Evolutionary conservation across 2,797 vertebrate genomes (phyloP).

Genomic region (Poecile montanus): DNA sequence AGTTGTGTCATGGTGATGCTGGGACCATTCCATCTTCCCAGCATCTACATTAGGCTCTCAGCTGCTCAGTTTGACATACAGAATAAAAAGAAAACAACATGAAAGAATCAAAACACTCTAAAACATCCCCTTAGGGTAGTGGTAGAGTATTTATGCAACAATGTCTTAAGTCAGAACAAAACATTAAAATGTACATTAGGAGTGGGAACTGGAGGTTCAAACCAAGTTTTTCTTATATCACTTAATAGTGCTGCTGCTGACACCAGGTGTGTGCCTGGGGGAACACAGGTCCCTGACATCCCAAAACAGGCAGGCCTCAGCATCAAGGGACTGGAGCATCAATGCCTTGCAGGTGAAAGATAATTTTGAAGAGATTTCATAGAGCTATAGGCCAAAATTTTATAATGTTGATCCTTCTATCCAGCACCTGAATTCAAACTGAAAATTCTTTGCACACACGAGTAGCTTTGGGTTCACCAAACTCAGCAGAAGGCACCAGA

Average conservation of each 20-base stretch:
- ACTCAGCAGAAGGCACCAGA: background rate
- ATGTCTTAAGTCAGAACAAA: constrained; percentile 37
- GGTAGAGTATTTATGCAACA: constrained; percentile 18
- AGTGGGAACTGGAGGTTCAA: constrained; percentile 11
- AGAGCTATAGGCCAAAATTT: background rate
- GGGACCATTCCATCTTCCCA: background rate
- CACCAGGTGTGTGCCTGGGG: background rate
- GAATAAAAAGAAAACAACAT: constrained; percentile 42
- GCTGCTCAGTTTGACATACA: background rate
- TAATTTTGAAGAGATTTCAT: background rate
- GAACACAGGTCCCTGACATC: background rate
- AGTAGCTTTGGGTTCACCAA: background rate
- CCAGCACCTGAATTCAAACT: background rate
- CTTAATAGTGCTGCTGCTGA: background rate
- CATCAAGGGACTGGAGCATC: background rate
- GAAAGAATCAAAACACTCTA: constrained; percentile 15
- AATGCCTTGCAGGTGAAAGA: background rate
- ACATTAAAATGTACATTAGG: constrained; percentile 34
- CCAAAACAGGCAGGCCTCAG: background rate
- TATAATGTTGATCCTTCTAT: background rate
- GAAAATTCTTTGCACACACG: background rate
- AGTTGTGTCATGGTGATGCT: background rate
- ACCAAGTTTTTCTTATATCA: background rate
- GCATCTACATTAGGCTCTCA: background rate
- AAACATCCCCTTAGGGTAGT: constrained; percentile 30